Conservation (phyloP, 2,797 vertebrate species). For the Pelochelys cantorii region DNA sequence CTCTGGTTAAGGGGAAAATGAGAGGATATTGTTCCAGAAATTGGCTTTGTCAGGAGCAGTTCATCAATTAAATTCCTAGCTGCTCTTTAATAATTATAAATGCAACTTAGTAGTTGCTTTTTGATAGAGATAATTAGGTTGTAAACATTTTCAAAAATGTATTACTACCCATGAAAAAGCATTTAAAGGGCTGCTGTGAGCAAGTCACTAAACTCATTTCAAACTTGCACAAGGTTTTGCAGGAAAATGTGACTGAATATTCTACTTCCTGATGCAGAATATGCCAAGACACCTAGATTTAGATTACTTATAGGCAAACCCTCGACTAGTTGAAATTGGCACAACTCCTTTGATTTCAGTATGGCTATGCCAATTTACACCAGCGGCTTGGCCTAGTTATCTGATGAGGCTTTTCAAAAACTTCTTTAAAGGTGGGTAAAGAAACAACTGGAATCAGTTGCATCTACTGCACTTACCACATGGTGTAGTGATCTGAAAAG, state of each 20-base stretch:
- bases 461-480: constrained; percentile 84
- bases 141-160: background rate
- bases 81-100: constrained; percentile 15
- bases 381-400: background rate
- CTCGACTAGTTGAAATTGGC: background rate
- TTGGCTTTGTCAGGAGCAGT: background rate
- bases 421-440: too few species aligned
- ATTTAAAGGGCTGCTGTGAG: background rate
- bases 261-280: background rate
- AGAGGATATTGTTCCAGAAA: background rate
- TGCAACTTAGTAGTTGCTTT: constrained; percentile 16
- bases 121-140: constrained; percentile 19
- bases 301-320: background rate
- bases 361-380: background rate
- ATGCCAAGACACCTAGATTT: background rate
- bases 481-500: constrained; percentile 90
- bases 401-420: background rate
- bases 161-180: background rate
- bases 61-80: background rate
- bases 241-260: background rate
- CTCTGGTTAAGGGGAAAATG: background rate
- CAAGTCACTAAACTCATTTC: constrained; percentile 33
- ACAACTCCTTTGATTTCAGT: background rate
- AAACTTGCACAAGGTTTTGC: constrained; percentile 7
- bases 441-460: background rate